Conservation (phyloP, 2,888 invertebrate species). For the Tricholauxania praeusta region DNA sequence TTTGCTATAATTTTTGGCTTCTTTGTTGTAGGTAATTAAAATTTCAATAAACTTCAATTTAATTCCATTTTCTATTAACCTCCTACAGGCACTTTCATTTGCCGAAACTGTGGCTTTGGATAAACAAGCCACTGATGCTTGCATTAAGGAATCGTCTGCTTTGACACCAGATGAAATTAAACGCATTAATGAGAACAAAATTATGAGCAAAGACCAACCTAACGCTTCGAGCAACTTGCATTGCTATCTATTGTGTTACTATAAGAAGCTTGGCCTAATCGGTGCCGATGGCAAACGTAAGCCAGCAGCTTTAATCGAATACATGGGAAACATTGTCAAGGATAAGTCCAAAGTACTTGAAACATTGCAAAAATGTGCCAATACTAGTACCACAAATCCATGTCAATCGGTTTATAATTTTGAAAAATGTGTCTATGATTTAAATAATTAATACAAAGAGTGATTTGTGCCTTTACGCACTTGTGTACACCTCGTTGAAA, state of each 20-base stretch:
- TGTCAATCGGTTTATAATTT: conserved; percentile 56
- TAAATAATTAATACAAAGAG: too few species aligned
- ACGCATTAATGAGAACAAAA: conserved; percentile 2
- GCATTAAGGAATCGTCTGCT: background rate
- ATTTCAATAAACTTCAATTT: background rate
- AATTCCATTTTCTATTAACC: background rate
- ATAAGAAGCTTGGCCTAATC: conserved; percentile 29
- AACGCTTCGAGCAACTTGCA: conserved; percentile 26
- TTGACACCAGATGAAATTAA: conserved; percentile 26
- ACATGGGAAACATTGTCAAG: conserved; percentile 23
- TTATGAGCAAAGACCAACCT: conserved; percentile 8
- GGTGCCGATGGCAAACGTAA: conserved; percentile 28
- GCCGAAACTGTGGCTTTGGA: conserved; percentile 1
- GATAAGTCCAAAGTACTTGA: conserved; percentile 40
- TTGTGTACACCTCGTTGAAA: too few species aligned
- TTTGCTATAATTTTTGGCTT: background rate
- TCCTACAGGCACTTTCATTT: background rate
- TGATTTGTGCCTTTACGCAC: too few species aligned
- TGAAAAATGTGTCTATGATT: conserved; percentile 50
- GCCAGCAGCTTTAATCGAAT: background rate
- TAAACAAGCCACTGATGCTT: background rate
- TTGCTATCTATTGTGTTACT: conserved; percentile 38
- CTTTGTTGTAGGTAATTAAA: background rate
- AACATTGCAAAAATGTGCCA: conserved; percentile 50
- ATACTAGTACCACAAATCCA: conserved; percentile 48